Percentiles rank a stretch among this genome's conserved stretches.
These are phyloP conservation scores for Formica selysi DNA, from an alignment of 1,140 invertebrate genomes.

Conservation along the genomic window DNA sequence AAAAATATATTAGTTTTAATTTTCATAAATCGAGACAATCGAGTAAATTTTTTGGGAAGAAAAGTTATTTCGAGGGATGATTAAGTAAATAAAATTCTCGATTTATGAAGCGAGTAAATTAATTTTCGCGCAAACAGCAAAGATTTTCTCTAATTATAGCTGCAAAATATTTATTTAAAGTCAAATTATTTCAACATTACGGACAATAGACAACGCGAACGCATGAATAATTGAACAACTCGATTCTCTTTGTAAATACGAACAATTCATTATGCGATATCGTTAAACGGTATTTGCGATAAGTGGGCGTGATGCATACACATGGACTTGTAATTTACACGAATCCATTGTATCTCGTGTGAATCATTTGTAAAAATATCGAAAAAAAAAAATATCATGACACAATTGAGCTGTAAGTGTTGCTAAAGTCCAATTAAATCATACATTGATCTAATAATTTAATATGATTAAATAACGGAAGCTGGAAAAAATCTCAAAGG, in stretches of 20 bases:
- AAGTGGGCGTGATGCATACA: neutral
- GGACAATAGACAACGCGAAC: constrained; percentile 5
- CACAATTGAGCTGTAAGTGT: neutral
- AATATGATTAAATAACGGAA: neutral
- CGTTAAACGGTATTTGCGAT: constrained; percentile 6
- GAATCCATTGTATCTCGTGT: neutral
- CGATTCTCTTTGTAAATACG: neutral
- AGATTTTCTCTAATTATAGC: neutral
- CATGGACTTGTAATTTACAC: neutral
- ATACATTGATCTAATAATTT: neutral
- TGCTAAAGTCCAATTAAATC: neutral
- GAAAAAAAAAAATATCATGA: too few species aligned
- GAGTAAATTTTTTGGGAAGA: neutral
- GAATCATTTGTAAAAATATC: neutral
- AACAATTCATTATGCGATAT: constrained; percentile 7
- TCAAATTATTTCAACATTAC: neutral
- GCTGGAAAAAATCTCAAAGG: neutral
- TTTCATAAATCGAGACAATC: neutral
- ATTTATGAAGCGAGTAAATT: neutral
- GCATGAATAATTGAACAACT: constrained; percentile 26
- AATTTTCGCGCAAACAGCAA: neutral
- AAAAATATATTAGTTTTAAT: neutral
- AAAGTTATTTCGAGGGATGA: neutral
- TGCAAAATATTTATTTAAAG: constrained; percentile 20
- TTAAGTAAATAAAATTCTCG: neutral